Evolutionary conservation across 2,797 vertebrate genomes (phyloP), one percentile per base, ranked within the genome.

Genomic region (Esox masquinongy): DNA sequence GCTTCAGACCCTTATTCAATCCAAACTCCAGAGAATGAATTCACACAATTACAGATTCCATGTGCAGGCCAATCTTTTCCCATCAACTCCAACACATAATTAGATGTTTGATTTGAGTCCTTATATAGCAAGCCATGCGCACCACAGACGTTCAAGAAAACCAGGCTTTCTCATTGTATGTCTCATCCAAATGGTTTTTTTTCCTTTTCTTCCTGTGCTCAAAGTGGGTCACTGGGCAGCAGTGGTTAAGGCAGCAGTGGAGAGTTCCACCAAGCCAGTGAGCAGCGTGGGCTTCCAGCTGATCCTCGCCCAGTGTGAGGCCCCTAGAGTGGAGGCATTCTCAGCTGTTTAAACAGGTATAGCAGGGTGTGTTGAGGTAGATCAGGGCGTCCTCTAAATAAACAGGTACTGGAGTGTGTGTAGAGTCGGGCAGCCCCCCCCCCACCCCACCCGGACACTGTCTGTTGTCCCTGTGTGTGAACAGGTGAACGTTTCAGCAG

Each of bases 291-390:
- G 74, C 83, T 71, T 87, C 85, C 73, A 79, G 87, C 80, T 80
- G 83, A 82, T 78, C 81, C 74, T 5, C 29, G 78, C 75, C 84
- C 79, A 88, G 90, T 91, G 89, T 88, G 86, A 79, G 85, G 86
- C 87, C 87, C 87, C 82, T 89, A 86, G 49, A 89, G 85, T 91
- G 88, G 88, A 88, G 79, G 76, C 88, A 82, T 82, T 49, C 85
- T 93, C 93, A 93, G 93, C 93, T 93, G 93, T 93, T 93, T 88
- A 94, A 94, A 94, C 90, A 93, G 88, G 81, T 88, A 91, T 92
- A 85, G 31, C 83, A 79, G 77, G 84, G 77, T 80, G 79, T 84
- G 89, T 91, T 92, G 88, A 64, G 83, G 85, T 81, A 87, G 88
- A 91, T 91, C 82, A 72, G 85, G 77, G 82, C 85, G 76, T 87